These are phyloP conservation scores for Machaerirhynchus nigripectus DNA, from an alignment of 2,113 vertebrate genomes.

Conservation along the genomic window DNA sequence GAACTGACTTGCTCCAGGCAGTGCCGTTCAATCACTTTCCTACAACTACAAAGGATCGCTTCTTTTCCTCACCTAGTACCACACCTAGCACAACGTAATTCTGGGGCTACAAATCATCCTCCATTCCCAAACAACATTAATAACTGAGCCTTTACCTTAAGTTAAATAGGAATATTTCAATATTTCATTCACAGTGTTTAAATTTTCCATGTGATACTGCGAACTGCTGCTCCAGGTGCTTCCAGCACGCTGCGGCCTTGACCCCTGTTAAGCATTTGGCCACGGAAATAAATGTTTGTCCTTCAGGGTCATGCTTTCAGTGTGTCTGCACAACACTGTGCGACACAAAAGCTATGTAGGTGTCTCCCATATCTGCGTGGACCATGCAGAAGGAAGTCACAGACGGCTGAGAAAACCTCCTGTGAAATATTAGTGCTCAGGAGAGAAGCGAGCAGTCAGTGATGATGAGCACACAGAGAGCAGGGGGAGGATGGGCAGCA, in stretches of 20 bases:
- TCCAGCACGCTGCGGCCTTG: not conserved
- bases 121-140: not conserved
- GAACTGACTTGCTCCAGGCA: not conserved
- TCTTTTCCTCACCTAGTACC: not conserved
- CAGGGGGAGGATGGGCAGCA: not conserved
- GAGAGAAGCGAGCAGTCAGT: not conserved
- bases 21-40: not conserved
- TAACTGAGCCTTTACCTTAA: not conserved
- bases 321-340: not conserved
- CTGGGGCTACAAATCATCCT: not conserved
- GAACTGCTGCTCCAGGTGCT: not conserved
- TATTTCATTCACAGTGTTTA: slow-evolving; percentile 19
- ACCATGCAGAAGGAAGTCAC: not conserved
- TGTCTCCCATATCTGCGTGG: not conserved
- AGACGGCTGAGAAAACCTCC: not conserved
- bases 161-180: not conserved
- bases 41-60: not conserved
- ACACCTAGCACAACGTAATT: not conserved
- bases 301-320: not conserved
- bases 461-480: not conserved
- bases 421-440: not conserved
- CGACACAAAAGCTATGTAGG: not conserved
- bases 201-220: slow-evolving; percentile 34
- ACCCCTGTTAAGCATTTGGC: not conserved
- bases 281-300: not conserved